phyloP scores from a whole-genome alignment of 2,797 vertebrate genomes.

The Synanceia verrucosa region DNA sequence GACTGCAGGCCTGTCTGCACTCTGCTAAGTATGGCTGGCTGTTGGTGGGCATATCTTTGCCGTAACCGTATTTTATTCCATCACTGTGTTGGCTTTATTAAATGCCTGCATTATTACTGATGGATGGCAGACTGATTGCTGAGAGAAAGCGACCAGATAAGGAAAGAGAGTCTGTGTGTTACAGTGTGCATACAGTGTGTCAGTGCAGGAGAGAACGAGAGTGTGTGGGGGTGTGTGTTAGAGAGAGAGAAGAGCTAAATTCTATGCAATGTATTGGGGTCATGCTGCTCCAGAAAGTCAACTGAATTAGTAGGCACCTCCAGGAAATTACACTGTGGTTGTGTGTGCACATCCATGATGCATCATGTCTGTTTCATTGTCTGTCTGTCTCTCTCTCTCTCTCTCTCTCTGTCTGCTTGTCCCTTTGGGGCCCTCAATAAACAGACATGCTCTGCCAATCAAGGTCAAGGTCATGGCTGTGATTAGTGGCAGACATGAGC shows the following conservation, averaged over 20 bases:
- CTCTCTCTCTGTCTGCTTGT: conserved; percentile 29
- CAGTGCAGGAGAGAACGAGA: conserved; percentile 13
- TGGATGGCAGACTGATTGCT: conserved; percentile 62
- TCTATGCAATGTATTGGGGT: conserved; percentile 56
- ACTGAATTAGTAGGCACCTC: conserved; percentile 69
- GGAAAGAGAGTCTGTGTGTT: conserved; percentile 27
- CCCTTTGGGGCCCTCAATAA: conserved; percentile 61
- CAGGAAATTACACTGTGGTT: conserved; percentile 58
- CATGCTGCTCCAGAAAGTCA: conserved; percentile 70
- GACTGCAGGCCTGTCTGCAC: conserved; percentile 51
- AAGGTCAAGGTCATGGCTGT: conserved; percentile 69
- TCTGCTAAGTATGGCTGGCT: conserved; percentile 37
- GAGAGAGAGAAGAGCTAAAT: conserved; percentile 24
- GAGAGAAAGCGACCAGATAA: conserved; percentile 65
- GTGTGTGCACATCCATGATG: conserved; percentile 38
- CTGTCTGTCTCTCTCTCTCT: conserved; percentile 18
- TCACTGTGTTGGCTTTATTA: conserved; percentile 71
- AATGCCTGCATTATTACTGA: conserved; percentile 71
- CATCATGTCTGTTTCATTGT: conserved; percentile 44
- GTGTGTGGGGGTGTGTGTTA: conserved; percentile 35
- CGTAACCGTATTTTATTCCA: conserved; percentile 64
- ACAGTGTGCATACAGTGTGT: not conserved
- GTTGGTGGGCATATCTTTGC: conserved; percentile 58
- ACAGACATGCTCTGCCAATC: conserved; percentile 65
- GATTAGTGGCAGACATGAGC: conserved; percentile 59